Conservation (phyloP, 2,113 vertebrate species). For the Sylvietta virens region DNA sequence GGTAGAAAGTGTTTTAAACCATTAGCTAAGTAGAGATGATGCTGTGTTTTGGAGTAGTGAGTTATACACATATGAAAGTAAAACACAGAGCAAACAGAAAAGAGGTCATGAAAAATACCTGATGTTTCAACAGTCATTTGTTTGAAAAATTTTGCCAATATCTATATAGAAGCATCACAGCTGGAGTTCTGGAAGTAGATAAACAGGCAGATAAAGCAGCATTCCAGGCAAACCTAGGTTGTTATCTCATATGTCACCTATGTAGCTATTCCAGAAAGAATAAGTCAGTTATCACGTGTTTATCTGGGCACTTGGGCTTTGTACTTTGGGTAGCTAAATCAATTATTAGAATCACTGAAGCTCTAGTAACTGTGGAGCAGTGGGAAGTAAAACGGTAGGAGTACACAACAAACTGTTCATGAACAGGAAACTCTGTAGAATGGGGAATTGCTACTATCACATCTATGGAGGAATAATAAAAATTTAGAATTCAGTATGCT, state of each 20-base stretch:
- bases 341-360: neutral
- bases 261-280: neutral
- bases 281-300: neutral
- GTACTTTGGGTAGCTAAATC: neutral
- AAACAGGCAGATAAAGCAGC: neutral
- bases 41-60: neutral
- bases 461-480: neutral
- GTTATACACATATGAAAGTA: neutral
- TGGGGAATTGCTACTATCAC: neutral
- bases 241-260: neutral
- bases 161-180: neutral
- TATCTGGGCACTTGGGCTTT: neutral
- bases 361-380: neutral
- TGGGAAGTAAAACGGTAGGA: neutral
- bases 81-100: neutral
- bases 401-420: neutral
- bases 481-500: neutral
- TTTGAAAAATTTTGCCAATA: neutral
- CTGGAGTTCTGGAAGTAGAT: neutral
- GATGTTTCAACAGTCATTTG: neutral
- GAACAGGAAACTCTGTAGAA: neutral
- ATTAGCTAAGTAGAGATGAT: neutral
- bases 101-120: neutral
- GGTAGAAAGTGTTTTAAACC: neutral
- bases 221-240: neutral